Evolutionary conservation across 2,113 vertebrate genomes (phyloP), one percentile per base, ranked within the genome.

Genomic region (Sturnus vulgaris): DNA sequence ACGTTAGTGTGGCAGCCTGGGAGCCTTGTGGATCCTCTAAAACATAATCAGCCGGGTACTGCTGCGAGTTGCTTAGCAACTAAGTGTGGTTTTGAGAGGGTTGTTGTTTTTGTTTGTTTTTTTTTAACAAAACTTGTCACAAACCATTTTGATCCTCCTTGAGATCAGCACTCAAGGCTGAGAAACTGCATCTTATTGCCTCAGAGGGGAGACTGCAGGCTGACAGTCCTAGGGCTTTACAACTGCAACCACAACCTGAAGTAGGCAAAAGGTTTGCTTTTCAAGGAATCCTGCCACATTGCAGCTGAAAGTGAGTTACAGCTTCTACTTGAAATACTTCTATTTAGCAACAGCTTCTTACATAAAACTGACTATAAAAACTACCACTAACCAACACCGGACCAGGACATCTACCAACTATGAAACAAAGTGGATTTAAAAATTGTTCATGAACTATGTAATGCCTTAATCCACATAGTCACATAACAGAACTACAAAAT

Each of bases 21-120:
- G 27, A 82, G 69, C 52, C 53, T 60, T 39, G 63, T 1, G 42
- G 59, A 81, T 82, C 64, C 82, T 73, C 70, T 70, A 69, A 76
- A 91, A 76, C 61, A 64, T 23, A 35, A 93, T 64, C 72, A 86
- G 55, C 63, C 18, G 56, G 73, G 63, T 75, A 82, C 44, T 42
- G 63, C 64, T 84, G 20, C 0, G 3, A 88, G 89, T 90, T 95
- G 92, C 96, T 96, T 93, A 88, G 94, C 93, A 97, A 95, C 72
- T 55, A 83, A 80, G 63, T 60, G 86, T 12, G 49, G 52, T 19
- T 95, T 80, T 40, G 68, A 66, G 56, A 46, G 14, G 2, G 53
- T 21, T 0, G 25, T 17, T 46, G 25, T 15, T 53, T 30, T 46
- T 46, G 46, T 20, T 46, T 53, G 23, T 77, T 14, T 1, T 77